Percentiles rank a stretch among this genome's conserved stretches.
phyloP scores from a whole-genome alignment of 2,888 invertebrate genomes.

The Archips crataeganus region DNA sequence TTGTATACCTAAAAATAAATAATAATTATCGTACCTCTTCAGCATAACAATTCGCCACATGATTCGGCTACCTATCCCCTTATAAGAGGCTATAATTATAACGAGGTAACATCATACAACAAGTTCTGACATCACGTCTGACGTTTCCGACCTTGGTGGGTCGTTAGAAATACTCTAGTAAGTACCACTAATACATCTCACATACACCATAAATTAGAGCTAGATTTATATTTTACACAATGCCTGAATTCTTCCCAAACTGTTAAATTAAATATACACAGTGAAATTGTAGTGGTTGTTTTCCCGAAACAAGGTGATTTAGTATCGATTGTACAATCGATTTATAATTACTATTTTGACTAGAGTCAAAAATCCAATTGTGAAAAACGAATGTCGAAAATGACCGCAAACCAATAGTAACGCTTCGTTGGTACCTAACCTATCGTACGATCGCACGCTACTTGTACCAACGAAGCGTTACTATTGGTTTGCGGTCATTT shows the following conservation, averaged over 20 bases:
- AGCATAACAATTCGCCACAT: not conserved
- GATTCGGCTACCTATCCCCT: not conserved
- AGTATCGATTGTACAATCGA: too few species aligned
- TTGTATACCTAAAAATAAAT: not conserved
- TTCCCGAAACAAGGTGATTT: too few species aligned
- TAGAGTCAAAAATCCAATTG: too few species aligned
- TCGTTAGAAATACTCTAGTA: constrained; percentile 34
- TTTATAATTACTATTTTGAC: too few species aligned
- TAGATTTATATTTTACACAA: not conserved
- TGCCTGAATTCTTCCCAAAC: not conserved
- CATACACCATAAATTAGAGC: not conserved
- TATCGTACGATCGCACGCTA: too few species aligned
- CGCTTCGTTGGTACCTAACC: too few species aligned
- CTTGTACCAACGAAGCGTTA: too few species aligned
- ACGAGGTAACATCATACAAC: constrained; percentile 13
- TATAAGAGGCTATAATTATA: constrained; percentile 1
- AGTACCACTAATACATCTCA: constrained; percentile 25
- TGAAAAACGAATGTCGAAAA: too few species aligned
- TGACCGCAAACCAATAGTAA: too few species aligned
- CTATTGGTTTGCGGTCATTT: too few species aligned
- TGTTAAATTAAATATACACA: not conserved
- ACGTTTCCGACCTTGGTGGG: constrained; percentile 28
- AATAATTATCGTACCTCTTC: not conserved
- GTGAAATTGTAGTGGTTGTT: too few species aligned
- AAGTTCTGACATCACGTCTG: constrained; percentile 25